A percentile compares a stretch with the other conserved stretches of the same genome.
Evolutionary conservation across 2,888 invertebrate species (phyloP).

Genomic region (Sphecodes monilicornis): DNA sequence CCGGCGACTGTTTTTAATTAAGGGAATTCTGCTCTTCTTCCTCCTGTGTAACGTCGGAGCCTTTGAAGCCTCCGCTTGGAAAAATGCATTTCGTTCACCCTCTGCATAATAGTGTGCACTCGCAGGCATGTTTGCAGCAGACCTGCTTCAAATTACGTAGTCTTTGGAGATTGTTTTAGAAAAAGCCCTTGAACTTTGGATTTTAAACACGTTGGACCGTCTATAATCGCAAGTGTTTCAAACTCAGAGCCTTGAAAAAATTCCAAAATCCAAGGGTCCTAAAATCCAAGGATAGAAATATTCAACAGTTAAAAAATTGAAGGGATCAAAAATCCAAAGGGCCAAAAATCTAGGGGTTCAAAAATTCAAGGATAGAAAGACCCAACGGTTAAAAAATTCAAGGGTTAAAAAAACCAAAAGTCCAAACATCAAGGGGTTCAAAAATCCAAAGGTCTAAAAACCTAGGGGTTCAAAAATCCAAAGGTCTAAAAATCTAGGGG

Average conservation of each 20-base stretch:
- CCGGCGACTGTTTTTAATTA: constrained; percentile 6
- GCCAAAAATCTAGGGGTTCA: too few relatives aligned
- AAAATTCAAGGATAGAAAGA: too few relatives aligned
- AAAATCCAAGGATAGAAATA: neutral
- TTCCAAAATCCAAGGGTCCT: neutral
- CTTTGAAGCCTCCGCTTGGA: neutral
- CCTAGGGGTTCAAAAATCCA: neutral
- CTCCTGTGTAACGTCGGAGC: neutral
- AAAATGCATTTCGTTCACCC: neutral
- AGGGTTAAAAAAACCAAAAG: neutral
- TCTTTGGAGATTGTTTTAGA: neutral
- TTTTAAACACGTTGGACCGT: neutral
- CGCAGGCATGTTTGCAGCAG: neutral
- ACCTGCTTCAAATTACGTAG: neutral
- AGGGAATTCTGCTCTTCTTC: neutral
- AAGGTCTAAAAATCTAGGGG: neutral
- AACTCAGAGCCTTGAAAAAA: neutral
- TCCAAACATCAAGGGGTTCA: neutral
- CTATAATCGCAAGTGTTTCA: neutral
- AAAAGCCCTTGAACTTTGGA: neutral
- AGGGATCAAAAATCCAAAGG: too few relatives aligned
- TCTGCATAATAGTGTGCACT: neutral
- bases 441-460: neutral
- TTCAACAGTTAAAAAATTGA: neutral
- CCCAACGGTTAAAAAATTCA: neutral